These are phyloP conservation scores for Hydraecia micacea DNA, from an alignment of 2,888 invertebrate genomes.

Conservation along the genomic window DNA sequence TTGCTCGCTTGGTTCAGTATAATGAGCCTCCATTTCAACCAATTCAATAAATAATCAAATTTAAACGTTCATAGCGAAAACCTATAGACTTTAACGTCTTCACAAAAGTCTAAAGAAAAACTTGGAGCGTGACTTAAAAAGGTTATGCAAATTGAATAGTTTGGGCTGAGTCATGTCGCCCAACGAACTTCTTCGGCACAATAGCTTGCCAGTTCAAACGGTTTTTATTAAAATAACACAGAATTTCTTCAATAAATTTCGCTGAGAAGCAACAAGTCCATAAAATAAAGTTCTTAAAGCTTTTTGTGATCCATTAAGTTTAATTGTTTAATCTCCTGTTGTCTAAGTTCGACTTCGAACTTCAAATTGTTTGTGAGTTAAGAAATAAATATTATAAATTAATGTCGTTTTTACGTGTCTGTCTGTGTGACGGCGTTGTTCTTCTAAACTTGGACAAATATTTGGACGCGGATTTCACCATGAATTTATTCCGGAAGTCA, in stretches of 20 bases:
- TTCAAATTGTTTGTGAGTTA: neutral
- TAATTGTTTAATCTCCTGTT: conserved; percentile 12
- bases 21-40: neutral
- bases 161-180: conserved; percentile 28
- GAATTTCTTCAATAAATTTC: conserved; percentile 34
- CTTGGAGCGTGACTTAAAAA: conserved; percentile 14
- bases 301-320: conserved; percentile 25
- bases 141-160: conserved; percentile 53
- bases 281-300: conserved; percentile 32
- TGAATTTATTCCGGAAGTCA: neutral
- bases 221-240: conserved; percentile 29
- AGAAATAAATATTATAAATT: neutral
- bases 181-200: conserved; percentile 33
- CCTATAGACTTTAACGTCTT: conserved; percentile 4
- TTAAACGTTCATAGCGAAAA: neutral
- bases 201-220: conserved; percentile 30
- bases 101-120: neutral
- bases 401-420: neutral
- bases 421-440: neutral
- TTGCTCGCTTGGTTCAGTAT: neutral
- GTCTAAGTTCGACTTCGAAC: neutral
- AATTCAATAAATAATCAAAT: conserved; percentile 6
- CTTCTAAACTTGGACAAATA: neutral
- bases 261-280: conserved; percentile 53
- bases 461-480: neutral